Conservation (phyloP, 2,113 vertebrate genomes). For the Salminus brasiliensis region DNA sequence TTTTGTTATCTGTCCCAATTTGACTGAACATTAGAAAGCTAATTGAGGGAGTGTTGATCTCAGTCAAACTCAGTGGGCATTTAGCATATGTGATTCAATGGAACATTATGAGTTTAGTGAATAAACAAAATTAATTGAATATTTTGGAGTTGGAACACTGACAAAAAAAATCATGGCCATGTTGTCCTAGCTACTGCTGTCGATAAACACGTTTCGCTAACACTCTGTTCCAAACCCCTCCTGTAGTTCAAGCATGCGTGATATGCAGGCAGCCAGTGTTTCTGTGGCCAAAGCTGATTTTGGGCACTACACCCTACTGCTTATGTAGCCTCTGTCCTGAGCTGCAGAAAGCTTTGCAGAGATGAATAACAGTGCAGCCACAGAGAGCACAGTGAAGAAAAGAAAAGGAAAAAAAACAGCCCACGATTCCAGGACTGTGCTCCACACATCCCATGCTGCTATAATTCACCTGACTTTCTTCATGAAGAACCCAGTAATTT, state of each 20-base stretch:
- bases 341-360: background rate
- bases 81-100: slow-evolving; percentile 9
- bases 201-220: background rate
- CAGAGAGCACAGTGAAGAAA: background rate
- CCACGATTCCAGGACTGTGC: background rate
- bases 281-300: background rate
- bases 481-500: background rate
- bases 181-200: background rate
- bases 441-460: background rate
- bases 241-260: background rate
- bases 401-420: background rate
- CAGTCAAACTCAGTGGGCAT: slow-evolving; percentile 11
- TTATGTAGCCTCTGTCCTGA: background rate
- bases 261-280: background rate
- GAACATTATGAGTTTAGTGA: slow-evolving; percentile 22
- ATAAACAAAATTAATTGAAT: background rate
- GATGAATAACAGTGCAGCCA: background rate
- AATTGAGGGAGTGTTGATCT: slow-evolving; percentile 31
- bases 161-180: slow-evolving; percentile 3
- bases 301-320: background rate
- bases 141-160: background rate
- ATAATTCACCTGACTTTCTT: background rate
- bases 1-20: slow-evolving; percentile 23
- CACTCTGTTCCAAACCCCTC: background rate
- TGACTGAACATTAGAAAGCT: slow-evolving; percentile 31